Evolutionary conservation across 2,113 vertebrate genomes (phyloP).

Genomic region (Microcebus tavaratra): DNA sequence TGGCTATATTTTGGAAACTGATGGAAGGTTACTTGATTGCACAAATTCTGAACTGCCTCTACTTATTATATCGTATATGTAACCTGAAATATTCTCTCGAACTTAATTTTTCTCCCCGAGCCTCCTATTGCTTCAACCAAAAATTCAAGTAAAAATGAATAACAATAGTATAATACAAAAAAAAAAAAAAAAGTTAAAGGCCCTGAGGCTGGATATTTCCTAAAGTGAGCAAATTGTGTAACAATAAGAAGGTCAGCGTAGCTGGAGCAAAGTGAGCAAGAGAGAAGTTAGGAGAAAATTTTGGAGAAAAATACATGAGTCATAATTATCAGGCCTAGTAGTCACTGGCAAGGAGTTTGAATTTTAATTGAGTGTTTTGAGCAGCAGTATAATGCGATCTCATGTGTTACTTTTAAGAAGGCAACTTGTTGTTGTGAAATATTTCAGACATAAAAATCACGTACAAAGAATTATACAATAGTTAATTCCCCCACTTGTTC

Average conservation of each 20-base stretch:
- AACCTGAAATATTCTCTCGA: constrained; percentile 22
- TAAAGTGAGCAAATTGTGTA: neutral
- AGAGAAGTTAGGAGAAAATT: neutral
- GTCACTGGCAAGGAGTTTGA: neutral
- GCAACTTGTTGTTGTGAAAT: neutral
- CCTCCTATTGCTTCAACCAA: constrained; percentile 1
- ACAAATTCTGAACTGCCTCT: neutral
- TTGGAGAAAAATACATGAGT: neutral
- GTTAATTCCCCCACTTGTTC: neutral
- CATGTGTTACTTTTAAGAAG: neutral
- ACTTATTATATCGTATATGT: neutral
- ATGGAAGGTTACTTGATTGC: neutral
- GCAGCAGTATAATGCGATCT: neutral
- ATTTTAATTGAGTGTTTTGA: neutral
- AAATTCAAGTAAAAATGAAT: constrained; percentile 54
- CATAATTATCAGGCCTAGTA: neutral
- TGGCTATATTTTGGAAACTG: neutral
- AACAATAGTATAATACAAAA: neutral
- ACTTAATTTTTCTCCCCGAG: neutral
- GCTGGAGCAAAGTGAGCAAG: neutral
- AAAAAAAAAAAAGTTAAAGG: neutral
- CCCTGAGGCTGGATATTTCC: neutral
- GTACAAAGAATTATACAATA: neutral
- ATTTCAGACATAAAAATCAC: neutral
- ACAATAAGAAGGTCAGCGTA: neutral